Conservation (phyloP, 2,888 invertebrate genomes). For the Pollenia griseotomentosa region DNA sequence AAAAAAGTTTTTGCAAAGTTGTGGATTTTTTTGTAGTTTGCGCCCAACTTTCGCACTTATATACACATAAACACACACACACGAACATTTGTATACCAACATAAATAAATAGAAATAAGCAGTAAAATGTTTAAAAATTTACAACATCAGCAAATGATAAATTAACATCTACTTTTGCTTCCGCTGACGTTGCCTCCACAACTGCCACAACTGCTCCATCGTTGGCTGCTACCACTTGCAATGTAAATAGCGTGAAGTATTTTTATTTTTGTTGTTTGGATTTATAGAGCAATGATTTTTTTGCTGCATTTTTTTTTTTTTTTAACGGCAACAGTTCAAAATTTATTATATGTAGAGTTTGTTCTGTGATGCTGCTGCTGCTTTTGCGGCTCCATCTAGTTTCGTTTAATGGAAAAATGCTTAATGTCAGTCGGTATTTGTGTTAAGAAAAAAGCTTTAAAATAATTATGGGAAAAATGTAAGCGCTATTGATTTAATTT, state of each 20-base stretch:
- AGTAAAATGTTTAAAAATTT: constrained; percentile 42
- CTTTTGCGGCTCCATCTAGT: constrained; percentile 37
- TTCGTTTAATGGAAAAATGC: constrained; percentile 44
- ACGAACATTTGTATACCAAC: neutral
- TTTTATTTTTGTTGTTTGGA: constrained; percentile 6
- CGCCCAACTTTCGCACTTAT: neutral
- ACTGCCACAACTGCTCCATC: neutral
- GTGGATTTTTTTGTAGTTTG: neutral
- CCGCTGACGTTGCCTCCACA: constrained; percentile 27
- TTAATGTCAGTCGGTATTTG: constrained; percentile 21
- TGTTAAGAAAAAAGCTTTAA: neutral
- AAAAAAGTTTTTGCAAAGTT: constrained; percentile 42
- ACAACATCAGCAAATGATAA: constrained; percentile 65
- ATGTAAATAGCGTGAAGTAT: constrained; percentile 35
- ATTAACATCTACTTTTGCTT: constrained; percentile 61
- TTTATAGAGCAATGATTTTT: constrained; percentile 22
- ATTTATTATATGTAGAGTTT: constrained; percentile 35
- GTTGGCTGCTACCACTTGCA: constrained; percentile 7
- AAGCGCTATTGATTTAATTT: constrained; percentile 22
- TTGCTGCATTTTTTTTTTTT: constrained; percentile 28
- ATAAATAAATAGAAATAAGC: constrained; percentile 50
- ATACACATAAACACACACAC: neutral
- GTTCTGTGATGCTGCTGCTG: neutral
- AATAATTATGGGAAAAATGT: neutral
- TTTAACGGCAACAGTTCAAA: constrained; percentile 36